A percentile compares a stretch with the other conserved stretches of the same genome.
Conservation (phyloP, 2,888 invertebrate genomes). For the Coenonympha glycerion region DNA sequence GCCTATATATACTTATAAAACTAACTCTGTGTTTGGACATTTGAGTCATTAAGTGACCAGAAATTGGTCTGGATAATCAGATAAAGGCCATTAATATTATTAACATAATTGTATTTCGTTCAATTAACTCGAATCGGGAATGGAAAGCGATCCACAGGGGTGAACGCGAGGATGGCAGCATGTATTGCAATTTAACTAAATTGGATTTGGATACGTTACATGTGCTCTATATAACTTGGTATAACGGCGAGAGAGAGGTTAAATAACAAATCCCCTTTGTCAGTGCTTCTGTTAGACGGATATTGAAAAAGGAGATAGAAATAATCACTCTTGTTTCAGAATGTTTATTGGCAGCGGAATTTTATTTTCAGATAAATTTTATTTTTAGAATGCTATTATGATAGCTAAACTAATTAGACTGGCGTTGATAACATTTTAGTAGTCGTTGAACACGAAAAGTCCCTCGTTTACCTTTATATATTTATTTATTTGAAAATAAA, state of each 20-base stretch:
- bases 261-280: neutral
- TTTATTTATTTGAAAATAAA: too few species aligned
- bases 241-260: constrained; percentile 4
- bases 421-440: too few species aligned
- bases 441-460: too few species aligned
- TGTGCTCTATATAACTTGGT: constrained; percentile 18
- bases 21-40: neutral
- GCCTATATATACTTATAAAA: neutral
- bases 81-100: constrained; percentile 1
- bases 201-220: constrained; percentile 13
- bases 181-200: constrained; percentile 10
- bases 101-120: neutral
- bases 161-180: neutral
- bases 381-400: too few species aligned
- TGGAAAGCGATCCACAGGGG: constrained; percentile 15
- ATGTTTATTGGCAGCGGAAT: neutral
- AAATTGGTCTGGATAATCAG: neutral
- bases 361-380: neutral
- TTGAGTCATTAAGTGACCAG: constrained; percentile 1
- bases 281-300: neutral
- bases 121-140: constrained; percentile 16
- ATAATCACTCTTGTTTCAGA: neutral
- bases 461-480: too few species aligned
- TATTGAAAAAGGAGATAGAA: neutral
- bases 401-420: too few species aligned